Evolutionary conservation across 2,888 invertebrate genomes (phyloP), one percentile per base, ranked within the genome.

Genomic region (Tholera decimalis): DNA sequence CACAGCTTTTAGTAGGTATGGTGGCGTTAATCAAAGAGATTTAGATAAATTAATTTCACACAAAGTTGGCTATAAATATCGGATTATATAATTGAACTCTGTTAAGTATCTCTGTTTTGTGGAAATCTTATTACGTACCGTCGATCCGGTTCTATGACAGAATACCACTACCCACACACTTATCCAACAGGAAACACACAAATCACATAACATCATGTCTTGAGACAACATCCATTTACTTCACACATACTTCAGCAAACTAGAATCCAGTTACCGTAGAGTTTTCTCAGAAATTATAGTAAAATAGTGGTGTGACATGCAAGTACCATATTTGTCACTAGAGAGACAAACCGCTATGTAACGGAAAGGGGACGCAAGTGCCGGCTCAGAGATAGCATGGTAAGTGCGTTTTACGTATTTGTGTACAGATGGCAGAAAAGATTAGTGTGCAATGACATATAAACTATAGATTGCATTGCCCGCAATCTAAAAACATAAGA

Each of bases 271-370:
- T 71, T 73, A 65, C 20, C 50, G 59, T 26, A 49, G 33, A 61
- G 26, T 61, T 70, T 80, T 83, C 80, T 59, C 30, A 53, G 77
- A 68, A 78, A 67, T 44, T 66, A 56, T 66, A 55, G 70, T 79
- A 73, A 78, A 77, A 71, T 79, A 79, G 66, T 73, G 39, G 70
- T 50, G 55, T 67, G 66, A 60, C 71, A 65, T 67, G 74, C 71
- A 55, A 37, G 63, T 50, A 62, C 83, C 79, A 78, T 80, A 78
- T 83, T 79, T 80, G 86, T 83, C 80, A 69, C 81, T 58, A 68
- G 68, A 59, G 70, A 74, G 74, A 73, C 50, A 55, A 49, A 47
- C 87, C 87, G 86, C 86, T 87, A 85, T 83, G 43, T 86, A 85
- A 85, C 86, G 85, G 86, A 73, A 67, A 77, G 59, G 70, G 55